A percentile compares a stretch with the other conserved stretches of the same genome.
Evolutionary conservation across 2,888 invertebrate genomes (phyloP).

Genomic region (Drosophila anomalata): DNA sequence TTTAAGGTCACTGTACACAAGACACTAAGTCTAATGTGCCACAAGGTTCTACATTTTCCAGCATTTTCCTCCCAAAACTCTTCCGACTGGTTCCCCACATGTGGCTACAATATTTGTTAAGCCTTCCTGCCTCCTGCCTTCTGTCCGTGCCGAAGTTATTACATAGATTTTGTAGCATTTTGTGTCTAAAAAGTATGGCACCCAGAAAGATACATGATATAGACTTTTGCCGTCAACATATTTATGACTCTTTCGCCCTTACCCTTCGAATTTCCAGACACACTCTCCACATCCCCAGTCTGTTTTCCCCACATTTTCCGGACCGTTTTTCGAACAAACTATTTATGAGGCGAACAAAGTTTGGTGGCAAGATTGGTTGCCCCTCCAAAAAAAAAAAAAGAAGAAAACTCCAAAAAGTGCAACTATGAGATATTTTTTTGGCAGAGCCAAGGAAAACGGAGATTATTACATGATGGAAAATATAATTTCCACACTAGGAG

Average conservation of each 20-base stretch:
- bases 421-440: conserved; percentile 72
- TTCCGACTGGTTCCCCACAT: background rate
- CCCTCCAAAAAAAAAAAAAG: background rate
- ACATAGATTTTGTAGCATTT: conserved; percentile 76
- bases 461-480: conserved; percentile 74
- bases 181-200: conserved; percentile 70
- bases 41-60: background rate
- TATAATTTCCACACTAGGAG: conserved; percentile 62
- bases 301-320: conserved; percentile 4
- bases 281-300: background rate
- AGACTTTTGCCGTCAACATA: conserved; percentile 71
- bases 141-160: conserved; percentile 55
- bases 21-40: conserved; percentile 14
- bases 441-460: conserved; percentile 49
- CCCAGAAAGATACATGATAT: conserved; percentile 59
- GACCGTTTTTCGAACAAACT: conserved; percentile 50
- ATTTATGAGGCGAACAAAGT: conserved; percentile 51
- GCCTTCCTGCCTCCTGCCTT: conserved; percentile 38
- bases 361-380: conserved; percentile 6
- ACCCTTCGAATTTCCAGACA: conserved; percentile 9
- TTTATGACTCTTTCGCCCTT: conserved; percentile 62
- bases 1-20: background rate
- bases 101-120: conserved; percentile 17
- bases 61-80: conserved; percentile 11
- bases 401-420: conserved; percentile 60